Percentiles rank a stretch among this genome's conserved stretches.
These are phyloP conservation scores for Antechinus stuartii DNA, from an alignment of 2,113 vertebrate genomes.

Conservation along the genomic window DNA sequence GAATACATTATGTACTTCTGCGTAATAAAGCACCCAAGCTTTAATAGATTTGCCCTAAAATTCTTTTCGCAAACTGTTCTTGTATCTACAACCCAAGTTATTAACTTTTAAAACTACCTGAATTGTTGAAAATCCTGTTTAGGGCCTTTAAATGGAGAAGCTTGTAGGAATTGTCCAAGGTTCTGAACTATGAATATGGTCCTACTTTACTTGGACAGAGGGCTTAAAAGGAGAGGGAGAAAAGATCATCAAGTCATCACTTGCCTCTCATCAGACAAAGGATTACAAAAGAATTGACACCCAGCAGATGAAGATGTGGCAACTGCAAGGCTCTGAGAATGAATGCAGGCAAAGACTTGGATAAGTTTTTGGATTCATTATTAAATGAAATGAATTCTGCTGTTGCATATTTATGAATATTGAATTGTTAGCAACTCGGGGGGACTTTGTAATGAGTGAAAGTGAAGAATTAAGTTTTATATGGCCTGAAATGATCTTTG, in stretches of 20 bases:
- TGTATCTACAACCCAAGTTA: conserved; percentile 39
- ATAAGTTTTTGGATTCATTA: conserved; percentile 51
- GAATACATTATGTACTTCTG: conserved; percentile 15
- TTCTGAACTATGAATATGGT: neutral
- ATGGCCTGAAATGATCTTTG: conserved; percentile 1
- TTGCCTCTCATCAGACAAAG: neutral
- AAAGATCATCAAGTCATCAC: neutral
- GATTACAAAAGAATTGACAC: neutral
- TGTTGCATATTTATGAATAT: conserved; percentile 55
- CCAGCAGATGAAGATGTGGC: neutral
- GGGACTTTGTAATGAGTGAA: conserved; percentile 29
- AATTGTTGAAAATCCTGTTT: conserved; percentile 14
- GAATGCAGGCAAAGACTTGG: conserved; percentile 9
- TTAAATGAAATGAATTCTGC: conserved; percentile 48
- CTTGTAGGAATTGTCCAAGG: neutral
- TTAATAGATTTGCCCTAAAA: conserved; percentile 72
- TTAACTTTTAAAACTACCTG: conserved; percentile 57
- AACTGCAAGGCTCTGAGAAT: neutral
- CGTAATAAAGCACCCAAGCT: conserved; percentile 43
- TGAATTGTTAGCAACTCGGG: conserved; percentile 32
- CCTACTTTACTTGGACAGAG: neutral
- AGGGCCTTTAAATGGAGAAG: conserved; percentile 3
- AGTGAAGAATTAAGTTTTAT: conserved; percentile 1
- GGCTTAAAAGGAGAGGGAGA: neutral
- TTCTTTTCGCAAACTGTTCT: conserved; percentile 58